These are phyloP conservation scores for Temnothorax nylanderi DNA, from an alignment of 1,140 invertebrate species.

Conservation along the genomic window DNA sequence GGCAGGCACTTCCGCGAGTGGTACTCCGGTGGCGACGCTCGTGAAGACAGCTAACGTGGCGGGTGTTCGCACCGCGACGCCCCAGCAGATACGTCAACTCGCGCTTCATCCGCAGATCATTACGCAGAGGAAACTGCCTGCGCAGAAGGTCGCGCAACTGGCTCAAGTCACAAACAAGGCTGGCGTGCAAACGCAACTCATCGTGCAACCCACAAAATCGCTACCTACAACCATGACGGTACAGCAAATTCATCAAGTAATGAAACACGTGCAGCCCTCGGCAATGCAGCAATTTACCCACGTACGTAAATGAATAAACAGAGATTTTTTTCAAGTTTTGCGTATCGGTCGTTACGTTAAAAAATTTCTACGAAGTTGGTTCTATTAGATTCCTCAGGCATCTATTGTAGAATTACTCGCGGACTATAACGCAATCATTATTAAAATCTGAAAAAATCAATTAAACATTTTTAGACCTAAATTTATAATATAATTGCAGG, in stretches of 20 bases:
- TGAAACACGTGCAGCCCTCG: conserved; percentile 88
- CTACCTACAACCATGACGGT: conserved; percentile 89
- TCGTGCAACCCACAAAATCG: conserved; percentile 89
- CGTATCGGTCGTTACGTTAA: neutral
- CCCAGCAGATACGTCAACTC: conserved; percentile 89
- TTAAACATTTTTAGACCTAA: neutral
- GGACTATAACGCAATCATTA: neutral
- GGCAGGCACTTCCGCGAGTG: conserved; percentile 81
- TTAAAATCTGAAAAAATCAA: neutral
- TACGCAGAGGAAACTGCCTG: conserved; percentile 87
- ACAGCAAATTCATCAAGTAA: conserved; percentile 92
- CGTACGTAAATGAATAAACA: conserved; percentile 75
- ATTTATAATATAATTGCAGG: conserved; percentile 63
- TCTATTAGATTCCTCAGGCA: neutral
- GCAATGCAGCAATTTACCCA: conserved; percentile 85
- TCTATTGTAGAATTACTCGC: neutral
- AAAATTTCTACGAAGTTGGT: neutral
- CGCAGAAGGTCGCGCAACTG: conserved; percentile 88
- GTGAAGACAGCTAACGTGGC: conserved; percentile 87
- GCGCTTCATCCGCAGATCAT: conserved; percentile 90
- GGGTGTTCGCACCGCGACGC: conserved; percentile 86
- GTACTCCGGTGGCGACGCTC: conserved; percentile 86
- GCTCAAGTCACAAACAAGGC: conserved; percentile 85
- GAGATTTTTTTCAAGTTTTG: neutral
- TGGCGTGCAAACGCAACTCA: conserved; percentile 87